Base-by-base conservation (phyloP, 2,888 invertebrate species). In the Chloromyia formosa region DNA sequence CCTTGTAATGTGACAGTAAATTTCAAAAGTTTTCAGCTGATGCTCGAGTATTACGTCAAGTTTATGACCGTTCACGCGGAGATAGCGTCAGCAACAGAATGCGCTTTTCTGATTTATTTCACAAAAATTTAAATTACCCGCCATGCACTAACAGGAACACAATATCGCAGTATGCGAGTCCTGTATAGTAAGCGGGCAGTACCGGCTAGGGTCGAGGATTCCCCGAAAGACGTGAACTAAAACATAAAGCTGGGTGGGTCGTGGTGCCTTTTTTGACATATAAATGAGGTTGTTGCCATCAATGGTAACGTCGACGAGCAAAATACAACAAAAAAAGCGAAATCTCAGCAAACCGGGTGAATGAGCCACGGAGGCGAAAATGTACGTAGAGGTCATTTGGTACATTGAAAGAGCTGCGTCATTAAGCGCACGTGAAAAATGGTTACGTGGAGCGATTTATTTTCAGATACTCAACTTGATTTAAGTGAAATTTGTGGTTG, bases 81-180 rank as follows among this genome's bases (percentile, higher is more conserved):
- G 81, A 80, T 82, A 79, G 81, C 81, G 82, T 82, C 82, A 82
- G 80, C 79, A 77, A 78, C 82, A 82, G 80, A 80, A 80, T 79
- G 78, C 78, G 78, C 77, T 74, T 64, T 74, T 72, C 74, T 76
- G 76, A 76, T 76, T 76, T 76, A 76, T 76, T 74, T 66, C 27
- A 18, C 35, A 74, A 76, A 76, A 71, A 76, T 76, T 76, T 64
- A 76, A 76, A 76, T 76, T 74, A 49, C 54, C 45, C 49, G 58
- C 56, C 74, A 72, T 64, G 18, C 72, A 68, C 73, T 49, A 23
- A 45, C 18, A 49, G 53, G 42, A 62, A 35, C 3, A 35, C 27
- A 74, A 49, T 42, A n/a, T 61, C 49, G 23, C 61, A 18, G 61
- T 9, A 62, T 40, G 61, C 40, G 22, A 45, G 53, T 35, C 27